Conservation (phyloP, 2,113 vertebrate genomes). For the Chaenogobius annularis region DNA sequence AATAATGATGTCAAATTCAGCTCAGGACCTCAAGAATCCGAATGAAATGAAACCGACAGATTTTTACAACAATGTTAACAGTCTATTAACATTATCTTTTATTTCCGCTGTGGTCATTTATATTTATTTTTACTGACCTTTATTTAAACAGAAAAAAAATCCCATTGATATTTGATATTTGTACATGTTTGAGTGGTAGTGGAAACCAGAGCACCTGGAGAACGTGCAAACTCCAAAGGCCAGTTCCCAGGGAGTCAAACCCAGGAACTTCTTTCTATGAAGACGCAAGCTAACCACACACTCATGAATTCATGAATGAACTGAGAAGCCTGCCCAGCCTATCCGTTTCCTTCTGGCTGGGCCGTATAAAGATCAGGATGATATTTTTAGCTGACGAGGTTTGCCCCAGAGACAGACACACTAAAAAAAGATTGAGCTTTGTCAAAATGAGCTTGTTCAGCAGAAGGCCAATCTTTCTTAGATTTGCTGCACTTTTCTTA, state of each 20-base stretch:
- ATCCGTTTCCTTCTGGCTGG: background rate
- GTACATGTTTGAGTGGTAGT: no score
- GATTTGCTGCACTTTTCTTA: background rate
- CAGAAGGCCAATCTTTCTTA: background rate
- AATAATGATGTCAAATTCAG: no score
- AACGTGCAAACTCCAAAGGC: no score
- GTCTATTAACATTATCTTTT: background rate
- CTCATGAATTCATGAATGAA: background rate
- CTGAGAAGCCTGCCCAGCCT: background rate
- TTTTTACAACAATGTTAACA: background rate
- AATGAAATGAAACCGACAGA: background rate
- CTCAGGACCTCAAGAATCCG: background rate
- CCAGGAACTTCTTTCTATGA: no score
- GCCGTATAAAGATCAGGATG: background rate
- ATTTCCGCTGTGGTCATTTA: background rate
- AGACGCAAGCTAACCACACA: no score
- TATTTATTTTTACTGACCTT: no score
- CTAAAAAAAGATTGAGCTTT: constrained; percentile 1
- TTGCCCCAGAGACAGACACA: background rate
- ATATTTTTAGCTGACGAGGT: constrained; percentile 9
- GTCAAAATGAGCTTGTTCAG: constrained; percentile 1
- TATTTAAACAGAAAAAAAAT: no score
- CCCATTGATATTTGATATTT: no score
- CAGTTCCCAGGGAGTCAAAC: no score
- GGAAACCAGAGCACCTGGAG: no score